phyloP scores from a whole-genome alignment of 2,113 vertebrate species.

The Vimba vimba region DNA sequence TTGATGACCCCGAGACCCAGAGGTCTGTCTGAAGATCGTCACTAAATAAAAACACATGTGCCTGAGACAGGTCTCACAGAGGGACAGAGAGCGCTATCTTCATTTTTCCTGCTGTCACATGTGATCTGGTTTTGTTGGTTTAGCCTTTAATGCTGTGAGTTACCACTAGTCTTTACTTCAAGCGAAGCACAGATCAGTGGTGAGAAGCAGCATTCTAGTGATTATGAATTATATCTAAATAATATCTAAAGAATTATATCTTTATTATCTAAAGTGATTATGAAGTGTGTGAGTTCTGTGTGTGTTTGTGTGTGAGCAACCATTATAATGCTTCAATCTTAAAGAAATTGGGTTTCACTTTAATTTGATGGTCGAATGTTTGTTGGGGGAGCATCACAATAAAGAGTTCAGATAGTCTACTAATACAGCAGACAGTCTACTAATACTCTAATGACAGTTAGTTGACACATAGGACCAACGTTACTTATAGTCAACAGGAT shows the following conservation, averaged over 20 bases:
- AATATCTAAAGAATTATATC: too few relatives aligned
- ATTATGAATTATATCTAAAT: not conserved
- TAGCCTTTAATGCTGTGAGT: conserved; percentile 10
- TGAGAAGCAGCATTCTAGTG: not conserved
- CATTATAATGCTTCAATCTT: not conserved
- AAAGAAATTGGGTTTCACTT: not conserved
- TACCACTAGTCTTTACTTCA: not conserved
- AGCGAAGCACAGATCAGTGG: conserved; percentile 4
- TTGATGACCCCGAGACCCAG: conserved; percentile 55
- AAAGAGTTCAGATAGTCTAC: not conserved
- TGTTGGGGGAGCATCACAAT: not conserved
- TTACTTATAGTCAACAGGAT: too few relatives aligned
- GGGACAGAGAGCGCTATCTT: conserved; percentile 11
- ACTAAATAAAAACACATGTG: conserved; percentile 60
- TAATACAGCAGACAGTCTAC: too few relatives aligned
- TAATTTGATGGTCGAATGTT: too few relatives aligned
- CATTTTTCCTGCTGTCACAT: conserved; percentile 25
- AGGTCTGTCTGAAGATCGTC: conserved; percentile 47
- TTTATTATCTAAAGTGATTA: not conserved
- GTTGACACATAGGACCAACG: too few relatives aligned
- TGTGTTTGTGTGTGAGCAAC: conserved; percentile 16
- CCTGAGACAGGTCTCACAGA: conserved; percentile 21
- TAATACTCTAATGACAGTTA: too few relatives aligned
- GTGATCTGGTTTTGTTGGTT: conserved; percentile 29
- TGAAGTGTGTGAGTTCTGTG: not conserved